Base-by-base conservation (phyloP, 2,888 invertebrate genomes). In the Cataglyphis rosenhaueri region DNA sequence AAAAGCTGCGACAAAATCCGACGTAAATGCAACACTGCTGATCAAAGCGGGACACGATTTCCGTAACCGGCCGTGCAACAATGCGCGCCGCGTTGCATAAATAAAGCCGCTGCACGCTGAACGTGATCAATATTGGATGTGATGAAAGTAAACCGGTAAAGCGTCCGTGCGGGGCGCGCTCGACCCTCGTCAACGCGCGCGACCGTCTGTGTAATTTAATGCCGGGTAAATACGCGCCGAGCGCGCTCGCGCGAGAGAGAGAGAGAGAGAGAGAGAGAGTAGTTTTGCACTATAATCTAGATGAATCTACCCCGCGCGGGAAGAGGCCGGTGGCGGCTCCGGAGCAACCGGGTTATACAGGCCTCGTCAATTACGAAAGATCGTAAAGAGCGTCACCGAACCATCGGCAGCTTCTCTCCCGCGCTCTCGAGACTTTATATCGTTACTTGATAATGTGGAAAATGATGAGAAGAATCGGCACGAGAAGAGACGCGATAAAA, bases 151-250 rank as follows among this genome's bases (percentile, higher is more conserved):
- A 92, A 91, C 92, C 91, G 91, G 90, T 79, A 79, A 84, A 87
- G 86, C 84, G 81, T 88, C 44, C 64, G 38, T 90, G 90, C 87
- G 90, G 85, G 71, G 76, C 71, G 87, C 85, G 81, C 89, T 87
- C 88, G 86, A 91, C 91, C 91, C 89, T 88, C 89, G 83, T 87
- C 82, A 85, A 82, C 89, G 89, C 89, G 89, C 89, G 91, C 90
- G 90, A 85, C 90, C 91, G 91, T 89, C 91, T 90, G 91, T 91
- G 93, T 93, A 93, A 93, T 93, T 93, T 92, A 93, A 93, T 94
- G 92, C 93, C 92, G 90, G 89, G 91, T 91, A 93, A 93, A 93
- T 93, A 93, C 92, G 89, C 88, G 89, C 81, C 21, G 52, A n/a
- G 48, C 29, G 84, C 84, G 25, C 25, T 2, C 29, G 29, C 2